Percentiles rank a stretch among this genome's conserved stretches.
phyloP scores from a whole-genome alignment of 1,140 invertebrate genomes.

The Lutraria rhynchaena region DNA sequence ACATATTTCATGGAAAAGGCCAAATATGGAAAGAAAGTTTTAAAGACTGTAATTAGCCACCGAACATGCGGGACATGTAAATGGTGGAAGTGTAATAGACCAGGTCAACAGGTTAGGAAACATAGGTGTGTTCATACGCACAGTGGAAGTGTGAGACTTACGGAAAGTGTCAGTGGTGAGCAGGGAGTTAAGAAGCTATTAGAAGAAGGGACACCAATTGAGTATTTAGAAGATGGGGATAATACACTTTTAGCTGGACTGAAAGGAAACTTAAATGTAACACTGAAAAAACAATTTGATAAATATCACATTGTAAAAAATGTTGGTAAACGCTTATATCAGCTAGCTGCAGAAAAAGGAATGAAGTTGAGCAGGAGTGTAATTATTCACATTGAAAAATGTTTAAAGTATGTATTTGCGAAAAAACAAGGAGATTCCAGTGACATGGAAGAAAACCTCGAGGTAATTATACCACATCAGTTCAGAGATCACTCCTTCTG shows the following conservation, averaged over 20 bases:
- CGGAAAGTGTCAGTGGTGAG: constrained; percentile 57
- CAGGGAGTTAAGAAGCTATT: constrained; percentile 18
- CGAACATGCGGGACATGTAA: constrained; percentile 17
- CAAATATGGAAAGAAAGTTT: constrained; percentile 26
- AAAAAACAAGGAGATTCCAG: constrained; percentile 30
- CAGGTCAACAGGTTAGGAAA: constrained; percentile 1
- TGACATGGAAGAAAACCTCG: constrained; percentile 25
- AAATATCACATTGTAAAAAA: constrained; percentile 31
- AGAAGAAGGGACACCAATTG: constrained; percentile 51
- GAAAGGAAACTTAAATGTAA: constrained; percentile 16
- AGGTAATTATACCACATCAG: constrained; percentile 15
- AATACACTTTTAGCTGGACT: constrained; percentile 19
- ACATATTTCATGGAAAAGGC: constrained; percentile 32
- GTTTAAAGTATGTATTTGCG: constrained; percentile 24
- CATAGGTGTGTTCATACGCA: constrained; percentile 38
- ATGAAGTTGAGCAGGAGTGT: constrained; percentile 42
- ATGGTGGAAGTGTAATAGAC: constrained; percentile 34
- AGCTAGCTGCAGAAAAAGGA: constrained; percentile 20
- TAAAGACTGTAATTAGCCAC: constrained; percentile 27
- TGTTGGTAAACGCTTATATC: constrained; percentile 37
- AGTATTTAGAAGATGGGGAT: constrained; percentile 45
- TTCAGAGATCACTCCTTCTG: constrained; percentile 42
- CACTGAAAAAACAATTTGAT: neutral
- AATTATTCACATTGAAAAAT: constrained; percentile 40
- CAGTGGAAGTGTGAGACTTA: constrained; percentile 41